Evolutionary conservation across 2,888 invertebrate species (phyloP), one percentile per base, ranked within the genome.

Genomic region (Hyles lineata): DNA sequence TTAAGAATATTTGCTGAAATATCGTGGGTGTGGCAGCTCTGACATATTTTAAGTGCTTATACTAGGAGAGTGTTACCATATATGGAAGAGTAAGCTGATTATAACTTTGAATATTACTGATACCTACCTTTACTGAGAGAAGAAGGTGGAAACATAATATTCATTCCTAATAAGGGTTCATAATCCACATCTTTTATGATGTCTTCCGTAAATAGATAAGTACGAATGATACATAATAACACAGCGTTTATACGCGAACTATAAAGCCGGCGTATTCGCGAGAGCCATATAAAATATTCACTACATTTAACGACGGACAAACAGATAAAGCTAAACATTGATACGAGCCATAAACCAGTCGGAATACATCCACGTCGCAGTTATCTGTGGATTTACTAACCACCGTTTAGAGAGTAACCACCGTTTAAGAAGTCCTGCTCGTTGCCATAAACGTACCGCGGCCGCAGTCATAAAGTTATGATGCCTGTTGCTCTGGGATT

Each of bases 381-480:
- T n/a, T 55, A 67, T 43, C 67, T 63, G 32, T 35, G 21, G 61
- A 55, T 55, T 55, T 55, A 55, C 55, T n/a, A 6, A 55, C 29
- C 61, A 32, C 5, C 19, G 29, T 61, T 61, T 61, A 23, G 61
- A 25, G 32, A n/a, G 52, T 25, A 72, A 72, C 63, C 29, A 32
- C 63, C 63, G 43, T 72, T 63, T 62, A 72, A 70, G 58, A 67
- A 58, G 35, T 58, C 35, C 63, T 72, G 63, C 63, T 58, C 35
- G 63, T 58, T 58, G 32, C 67, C 63, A 58, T 72, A 72, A 72
- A 72, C 52, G 63, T 58, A 21, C 23, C 23, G 61, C 15, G 29
- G 32, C 32, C 43, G 43, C 43, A 19, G 58, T 67, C 63, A 67
- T 72, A 72, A 72, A 72, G 58, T 72, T 59, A 67, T 72, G 63